Evolutionary conservation across 2,797 vertebrate genomes (phyloP).

Genomic region (Xiphophorus birchmanni): DNA sequence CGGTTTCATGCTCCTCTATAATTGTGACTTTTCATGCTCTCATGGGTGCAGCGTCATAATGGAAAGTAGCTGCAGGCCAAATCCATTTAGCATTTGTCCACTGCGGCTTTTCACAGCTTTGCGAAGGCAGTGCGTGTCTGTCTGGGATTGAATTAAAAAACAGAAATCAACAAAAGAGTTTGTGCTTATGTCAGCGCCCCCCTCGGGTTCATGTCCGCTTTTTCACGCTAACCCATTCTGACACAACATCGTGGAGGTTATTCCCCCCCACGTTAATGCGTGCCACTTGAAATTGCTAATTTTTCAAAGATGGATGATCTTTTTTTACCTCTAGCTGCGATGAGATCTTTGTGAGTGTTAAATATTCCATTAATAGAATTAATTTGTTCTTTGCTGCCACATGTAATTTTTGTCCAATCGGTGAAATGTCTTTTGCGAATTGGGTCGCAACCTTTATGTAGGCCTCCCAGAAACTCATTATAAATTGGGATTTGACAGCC

Average conservation of each 20-base stretch:
- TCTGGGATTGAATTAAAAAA: constrained; percentile 2
- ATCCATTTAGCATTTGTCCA: constrained; percentile 74
- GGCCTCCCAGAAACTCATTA: constrained; percentile 64
- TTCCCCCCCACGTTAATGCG: constrained; percentile 68
- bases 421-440: constrained; percentile 55
- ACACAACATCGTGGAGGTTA: constrained; percentile 73
- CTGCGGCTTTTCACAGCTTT: constrained; percentile 49
- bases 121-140: constrained; percentile 14
- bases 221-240: constrained; percentile 73
- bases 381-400: constrained; percentile 76
- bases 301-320: constrained; percentile 75
- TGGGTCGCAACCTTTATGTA: constrained; percentile 70
- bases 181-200: constrained; percentile 30
- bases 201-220: constrained; percentile 60
- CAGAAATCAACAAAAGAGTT: constrained; percentile 10
- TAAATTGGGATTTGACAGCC: constrained; percentile 68
- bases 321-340: constrained; percentile 73
- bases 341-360: constrained; percentile 70
- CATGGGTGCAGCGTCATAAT: constrained; percentile 56
- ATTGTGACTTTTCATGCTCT: constrained; percentile 58
- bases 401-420: constrained; percentile 71
- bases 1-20: constrained; percentile 43
- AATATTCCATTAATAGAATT: constrained; percentile 78
- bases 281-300: constrained; percentile 78
- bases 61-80: constrained; percentile 74